These are phyloP conservation scores for Jaculus jaculus DNA, from an alignment of 2,113 vertebrate species.

Conservation along the genomic window DNA sequence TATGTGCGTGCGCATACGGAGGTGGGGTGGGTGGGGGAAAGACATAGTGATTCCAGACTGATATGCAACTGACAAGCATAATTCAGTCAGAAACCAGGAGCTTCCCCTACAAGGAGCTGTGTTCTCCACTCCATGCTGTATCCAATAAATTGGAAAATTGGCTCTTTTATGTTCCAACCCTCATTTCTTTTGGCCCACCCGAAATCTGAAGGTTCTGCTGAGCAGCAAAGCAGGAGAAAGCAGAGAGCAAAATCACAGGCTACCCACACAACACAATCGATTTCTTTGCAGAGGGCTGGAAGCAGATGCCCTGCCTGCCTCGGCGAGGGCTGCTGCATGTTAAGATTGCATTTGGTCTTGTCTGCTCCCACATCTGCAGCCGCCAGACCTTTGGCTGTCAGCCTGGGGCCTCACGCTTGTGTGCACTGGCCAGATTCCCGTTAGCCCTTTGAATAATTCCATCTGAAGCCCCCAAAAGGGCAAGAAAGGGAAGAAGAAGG, in stretches of 20 bases:
- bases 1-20: too few relatives aligned
- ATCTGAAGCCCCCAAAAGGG: neutral
- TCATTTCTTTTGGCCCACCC: neutral
- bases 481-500: neutral
- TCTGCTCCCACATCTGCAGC: neutral
- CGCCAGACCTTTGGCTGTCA: neutral
- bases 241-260: neutral
- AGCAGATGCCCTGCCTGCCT: neutral
- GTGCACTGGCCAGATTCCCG: neutral
- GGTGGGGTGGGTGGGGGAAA: neutral
- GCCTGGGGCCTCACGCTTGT: neutral
- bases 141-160: conserved; percentile 40
- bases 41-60: neutral
- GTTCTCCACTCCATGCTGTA: neutral
- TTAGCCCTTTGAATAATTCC: neutral
- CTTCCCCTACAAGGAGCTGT: neutral
- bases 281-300: neutral
- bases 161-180: conserved; percentile 10
- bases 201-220: neutral
- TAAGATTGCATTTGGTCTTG: neutral
- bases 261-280: neutral
- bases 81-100: conserved; percentile 7
- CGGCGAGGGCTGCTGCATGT: too few relatives aligned
- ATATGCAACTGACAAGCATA: neutral
- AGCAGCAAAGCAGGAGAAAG: neutral